Percentiles rank a stretch among this genome's conserved stretches.
Conservation (phyloP, 2,113 vertebrate genomes). For the Callaeas wilsoni region DNA sequence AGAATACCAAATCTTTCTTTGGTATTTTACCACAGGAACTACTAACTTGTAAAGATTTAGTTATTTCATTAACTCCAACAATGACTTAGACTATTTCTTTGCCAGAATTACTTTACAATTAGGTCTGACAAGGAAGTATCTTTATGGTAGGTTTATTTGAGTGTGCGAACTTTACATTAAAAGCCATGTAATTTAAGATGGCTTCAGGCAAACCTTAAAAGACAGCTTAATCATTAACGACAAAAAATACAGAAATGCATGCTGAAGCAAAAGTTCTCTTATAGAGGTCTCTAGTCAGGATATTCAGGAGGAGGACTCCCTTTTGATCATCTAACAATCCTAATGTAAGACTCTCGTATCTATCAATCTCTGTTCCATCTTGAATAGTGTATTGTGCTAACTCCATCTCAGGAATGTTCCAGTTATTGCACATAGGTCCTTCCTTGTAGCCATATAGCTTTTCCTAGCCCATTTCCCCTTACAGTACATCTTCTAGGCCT, state of each 20-base stretch:
- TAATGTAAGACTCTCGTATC: neutral
- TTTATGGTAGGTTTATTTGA: neutral
- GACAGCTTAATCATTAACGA: neutral
- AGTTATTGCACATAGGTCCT: neutral
- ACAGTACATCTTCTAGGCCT: neutral
- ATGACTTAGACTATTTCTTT: neutral
- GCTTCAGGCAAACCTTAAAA: neutral
- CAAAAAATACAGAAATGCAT: neutral
- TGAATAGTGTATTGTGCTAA: rapidly evolving
- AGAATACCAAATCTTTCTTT: neutral
- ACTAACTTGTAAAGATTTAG: neutral
- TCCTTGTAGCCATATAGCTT: neutral
- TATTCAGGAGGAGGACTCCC: neutral
- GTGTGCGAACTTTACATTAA: neutral
- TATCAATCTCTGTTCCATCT: neutral
- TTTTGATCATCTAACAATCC: neutral
- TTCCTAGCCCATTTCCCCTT: neutral
- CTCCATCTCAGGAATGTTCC: neutral
- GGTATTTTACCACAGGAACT: neutral
- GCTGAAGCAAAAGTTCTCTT: neutral
- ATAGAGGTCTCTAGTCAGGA: neutral
- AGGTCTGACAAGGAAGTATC: neutral
- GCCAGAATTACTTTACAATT: neutral
- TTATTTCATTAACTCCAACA: neutral
- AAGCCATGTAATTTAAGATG: neutral